Percentiles rank a stretch among this genome's conserved stretches.
Evolutionary conservation across 2,113 vertebrate genomes (phyloP).

Genomic region (Suncus etruscus): DNA sequence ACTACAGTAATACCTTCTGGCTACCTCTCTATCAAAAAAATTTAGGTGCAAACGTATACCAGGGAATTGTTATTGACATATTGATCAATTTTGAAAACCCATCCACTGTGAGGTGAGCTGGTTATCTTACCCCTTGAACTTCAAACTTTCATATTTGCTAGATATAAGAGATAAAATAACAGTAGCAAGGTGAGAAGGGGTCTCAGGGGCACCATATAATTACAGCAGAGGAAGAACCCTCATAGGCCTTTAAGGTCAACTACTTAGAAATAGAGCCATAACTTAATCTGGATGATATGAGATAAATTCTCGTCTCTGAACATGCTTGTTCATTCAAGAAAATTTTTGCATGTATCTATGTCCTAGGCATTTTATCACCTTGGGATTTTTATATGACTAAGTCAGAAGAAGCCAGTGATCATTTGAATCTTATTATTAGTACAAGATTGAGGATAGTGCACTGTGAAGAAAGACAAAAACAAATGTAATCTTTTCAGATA

Average conservation of each 20-base stretch:
- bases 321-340: slow-evolving; percentile 61
- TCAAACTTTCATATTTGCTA: slow-evolving; percentile 46
- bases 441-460: not conserved
- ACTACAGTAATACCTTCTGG: slow-evolving; percentile 74
- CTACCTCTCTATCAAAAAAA: slow-evolving; percentile 82
- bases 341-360: slow-evolving; percentile 62
- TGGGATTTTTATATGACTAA: slow-evolving; percentile 14
- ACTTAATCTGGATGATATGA: slow-evolving; percentile 59
- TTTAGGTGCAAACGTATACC: slow-evolving; percentile 79
- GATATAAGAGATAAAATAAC: slow-evolving; percentile 29
- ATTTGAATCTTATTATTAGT: not conserved
- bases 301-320: slow-evolving; percentile 68
- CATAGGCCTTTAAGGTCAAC: slow-evolving; percentile 72
- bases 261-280: slow-evolving; percentile 78
- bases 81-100: slow-evolving; percentile 62
- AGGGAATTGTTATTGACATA: slow-evolving; percentile 75
- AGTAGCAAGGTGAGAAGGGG: not conserved
- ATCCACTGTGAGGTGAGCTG: slow-evolving; percentile 74
- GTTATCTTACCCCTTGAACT: slow-evolving; percentile 40
- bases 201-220: not conserved
- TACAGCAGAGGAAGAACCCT: slow-evolving; percentile 68
- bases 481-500: not conserved
- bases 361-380: slow-evolving; percentile 47
- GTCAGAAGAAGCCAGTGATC: not conserved
- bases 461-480: not conserved